Evolutionary conservation across 2,888 invertebrate species (phyloP).

Genomic region (Gastracanthus pulcherrimus): DNA sequence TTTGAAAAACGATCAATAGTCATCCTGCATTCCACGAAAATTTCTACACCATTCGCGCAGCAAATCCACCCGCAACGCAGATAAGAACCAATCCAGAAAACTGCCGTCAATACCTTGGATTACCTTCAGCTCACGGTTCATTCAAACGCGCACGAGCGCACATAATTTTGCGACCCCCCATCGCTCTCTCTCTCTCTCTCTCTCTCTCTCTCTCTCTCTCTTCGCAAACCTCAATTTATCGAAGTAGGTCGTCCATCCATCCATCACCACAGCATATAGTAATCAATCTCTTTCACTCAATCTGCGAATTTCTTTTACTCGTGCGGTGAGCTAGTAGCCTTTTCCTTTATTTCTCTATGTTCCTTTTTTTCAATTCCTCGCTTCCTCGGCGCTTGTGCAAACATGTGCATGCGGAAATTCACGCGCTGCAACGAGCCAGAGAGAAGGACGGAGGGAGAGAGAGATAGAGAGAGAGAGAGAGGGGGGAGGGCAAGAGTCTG

Average conservation of each 20-base stretch:
- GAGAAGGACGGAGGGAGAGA: background rate
- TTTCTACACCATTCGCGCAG: background rate
- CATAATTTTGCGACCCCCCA: too few species aligned
- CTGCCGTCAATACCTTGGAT: too few species aligned
- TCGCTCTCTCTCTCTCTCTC: too few species aligned
- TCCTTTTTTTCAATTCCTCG: background rate
- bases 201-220: too few species aligned
- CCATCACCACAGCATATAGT: background rate
- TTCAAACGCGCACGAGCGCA: too few species aligned
- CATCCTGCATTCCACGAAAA: background rate
- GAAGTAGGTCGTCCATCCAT: background rate
- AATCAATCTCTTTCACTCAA: background rate
- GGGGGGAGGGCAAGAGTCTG: too few species aligned
- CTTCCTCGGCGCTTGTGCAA: background rate
- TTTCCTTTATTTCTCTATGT: background rate
- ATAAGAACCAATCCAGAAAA: background rate
- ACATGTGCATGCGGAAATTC: slow-evolving; percentile 22
- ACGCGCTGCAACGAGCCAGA: background rate
- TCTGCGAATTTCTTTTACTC: too few species aligned
- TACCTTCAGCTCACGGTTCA: too few species aligned
- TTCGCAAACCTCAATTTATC: background rate
- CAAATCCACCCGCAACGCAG: background rate
- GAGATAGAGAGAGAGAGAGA: too few species aligned
- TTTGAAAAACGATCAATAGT: background rate
- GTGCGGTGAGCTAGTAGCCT: background rate